Evolutionary conservation across 2,888 invertebrate species (phyloP).

Genomic region (Spilarctia lutea): DNA sequence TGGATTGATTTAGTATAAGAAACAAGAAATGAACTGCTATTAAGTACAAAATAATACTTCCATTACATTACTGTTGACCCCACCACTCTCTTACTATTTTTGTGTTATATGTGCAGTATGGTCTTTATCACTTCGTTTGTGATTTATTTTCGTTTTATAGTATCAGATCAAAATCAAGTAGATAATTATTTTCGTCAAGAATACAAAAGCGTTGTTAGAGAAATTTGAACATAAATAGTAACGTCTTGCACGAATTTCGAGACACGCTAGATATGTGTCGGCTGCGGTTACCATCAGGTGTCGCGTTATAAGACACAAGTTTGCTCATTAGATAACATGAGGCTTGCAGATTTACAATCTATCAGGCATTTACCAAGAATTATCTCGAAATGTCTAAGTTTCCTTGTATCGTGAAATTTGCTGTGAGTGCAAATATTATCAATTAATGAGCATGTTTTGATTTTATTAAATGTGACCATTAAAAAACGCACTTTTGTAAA

Average conservation of each 20-base stretch:
- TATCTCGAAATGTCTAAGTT: neutral
- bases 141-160: too few species aligned
- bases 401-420: neutral
- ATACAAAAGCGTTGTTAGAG: neutral
- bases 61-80: neutral
- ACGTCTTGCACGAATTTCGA: neutral
- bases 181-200: too few species aligned
- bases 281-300: slow-evolving; percentile 5
- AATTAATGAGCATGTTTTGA: neutral
- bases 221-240: neutral
- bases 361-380: neutral
- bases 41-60: too few species aligned
- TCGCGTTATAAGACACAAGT: slow-evolving; percentile 29
- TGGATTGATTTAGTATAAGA: too few species aligned
- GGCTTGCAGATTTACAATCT: slow-evolving; percentile 12
- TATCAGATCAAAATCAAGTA: too few species aligned
- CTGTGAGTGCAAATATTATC: neutral
- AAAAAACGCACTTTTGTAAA: neutral
- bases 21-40: too few species aligned
- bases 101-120: rapidly evolving
- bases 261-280: neutral
- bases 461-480: neutral
- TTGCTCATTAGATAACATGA: slow-evolving; percentile 34
- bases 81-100: neutral
- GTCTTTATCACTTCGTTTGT: neutral